Conservation (phyloP, 2,797 vertebrate genomes). For the Parambassis ranga region DNA sequence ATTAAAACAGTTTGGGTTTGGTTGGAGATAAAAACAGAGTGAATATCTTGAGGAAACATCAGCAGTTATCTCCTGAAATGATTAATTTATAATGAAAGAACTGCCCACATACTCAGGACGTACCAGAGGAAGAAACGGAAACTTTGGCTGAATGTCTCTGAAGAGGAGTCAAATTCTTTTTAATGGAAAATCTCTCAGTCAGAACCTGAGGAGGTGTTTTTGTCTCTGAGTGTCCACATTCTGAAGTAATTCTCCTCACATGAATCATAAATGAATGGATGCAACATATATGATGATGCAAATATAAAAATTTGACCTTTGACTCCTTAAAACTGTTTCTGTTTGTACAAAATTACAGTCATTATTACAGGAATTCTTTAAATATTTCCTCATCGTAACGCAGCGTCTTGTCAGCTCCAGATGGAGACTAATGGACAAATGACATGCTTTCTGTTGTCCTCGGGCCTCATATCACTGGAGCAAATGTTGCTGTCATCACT, state of each 20-base stretch:
- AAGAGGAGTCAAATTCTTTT: conserved; percentile 20
- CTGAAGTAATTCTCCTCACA: neutral
- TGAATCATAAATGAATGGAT: no score
- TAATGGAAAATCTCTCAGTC: conserved; percentile 27
- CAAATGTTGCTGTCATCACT: conserved; percentile 1
- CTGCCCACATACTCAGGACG: neutral
- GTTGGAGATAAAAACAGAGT: no score
- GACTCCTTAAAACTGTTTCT: neutral
- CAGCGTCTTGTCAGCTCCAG: neutral
- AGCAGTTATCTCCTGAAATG: neutral
- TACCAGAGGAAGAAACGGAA: neutral
- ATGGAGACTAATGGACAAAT: conserved; percentile 26
- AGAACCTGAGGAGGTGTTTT: neutral
- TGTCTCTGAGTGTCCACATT: no score
- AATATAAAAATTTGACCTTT: neutral
- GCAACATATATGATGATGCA: no score
- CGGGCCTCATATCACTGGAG: conserved; percentile 7
- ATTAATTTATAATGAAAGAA: neutral
- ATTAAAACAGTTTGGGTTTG: no score
- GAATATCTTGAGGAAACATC: neutral
- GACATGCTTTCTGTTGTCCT: conserved; percentile 1
- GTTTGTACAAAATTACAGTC: conserved; percentile 7
- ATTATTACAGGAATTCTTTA: conserved; percentile 3
- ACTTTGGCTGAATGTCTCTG: conserved; percentile 2
- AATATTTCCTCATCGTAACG: conserved; percentile 35